phyloP scores from a whole-genome alignment of 2,113 vertebrate genomes.

The Naja naja region DNA sequence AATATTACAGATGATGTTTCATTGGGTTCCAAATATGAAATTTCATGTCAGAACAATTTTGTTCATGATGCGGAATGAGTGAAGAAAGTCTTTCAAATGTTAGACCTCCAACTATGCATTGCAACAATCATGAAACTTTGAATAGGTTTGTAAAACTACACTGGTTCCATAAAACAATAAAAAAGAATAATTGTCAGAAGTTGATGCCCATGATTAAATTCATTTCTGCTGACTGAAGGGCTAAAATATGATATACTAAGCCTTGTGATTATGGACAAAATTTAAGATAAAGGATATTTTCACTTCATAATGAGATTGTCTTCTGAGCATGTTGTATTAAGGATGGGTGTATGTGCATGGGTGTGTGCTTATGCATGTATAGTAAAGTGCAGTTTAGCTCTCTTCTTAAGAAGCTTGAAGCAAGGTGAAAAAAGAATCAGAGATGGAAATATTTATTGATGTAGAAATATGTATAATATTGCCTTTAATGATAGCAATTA shows the following conservation, averaged over 20 bases:
- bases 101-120: neutral
- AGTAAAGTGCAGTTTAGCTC: neutral
- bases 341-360: neutral
- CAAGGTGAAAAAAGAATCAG: neutral
- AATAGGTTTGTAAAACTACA: neutral
- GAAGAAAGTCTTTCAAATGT: neutral
- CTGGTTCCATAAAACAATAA: neutral
- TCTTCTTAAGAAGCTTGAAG: accelerated
- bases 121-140: neutral
- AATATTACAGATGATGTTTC: neutral
- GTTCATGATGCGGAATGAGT: neutral
- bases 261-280: neutral
- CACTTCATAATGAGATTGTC: neutral
- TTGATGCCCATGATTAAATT: neutral
- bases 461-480: neutral
- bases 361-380: neutral
- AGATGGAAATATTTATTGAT: neutral
- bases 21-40: neutral
- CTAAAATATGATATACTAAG: neutral
- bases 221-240: neutral
- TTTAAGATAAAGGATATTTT: neutral
- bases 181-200: neutral
- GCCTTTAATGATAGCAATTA: accelerated
- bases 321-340: neutral
- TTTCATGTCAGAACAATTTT: neutral